Base-by-base conservation (phyloP, 2,888 invertebrate genomes). In the Galeruca laticollis region DNA sequence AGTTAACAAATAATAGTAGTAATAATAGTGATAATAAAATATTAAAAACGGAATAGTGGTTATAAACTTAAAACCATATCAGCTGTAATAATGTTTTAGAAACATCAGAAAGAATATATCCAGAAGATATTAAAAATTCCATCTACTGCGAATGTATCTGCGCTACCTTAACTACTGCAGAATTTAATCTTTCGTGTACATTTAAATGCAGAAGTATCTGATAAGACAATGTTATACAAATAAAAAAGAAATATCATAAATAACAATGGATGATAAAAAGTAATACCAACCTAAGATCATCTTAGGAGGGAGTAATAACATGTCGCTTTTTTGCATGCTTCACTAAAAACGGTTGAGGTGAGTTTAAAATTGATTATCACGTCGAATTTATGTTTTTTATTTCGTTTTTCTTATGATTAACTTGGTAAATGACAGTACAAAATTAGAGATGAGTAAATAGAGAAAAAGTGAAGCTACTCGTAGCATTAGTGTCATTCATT, bases 321-420 rank as follows among this genome's bases (percentile, higher is more conserved):
- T 70, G 68, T 71, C 73, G 66, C 74, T 67, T 76, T 77, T 74
- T 76, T 74, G 76, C 78, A 78, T 76, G 78, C 76, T 74, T 77
- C 77, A 75, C 74, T 74, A 15, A 70, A 72, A 71, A 68, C 69
- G 74, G 70, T 72, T 73, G 73, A 78, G 78, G 78, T 78, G 75
- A 74, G 75, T 76, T 60, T 49, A 26, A 56, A 35, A 57, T 40
- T 60, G n/a, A n/a, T 43, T 56, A 43, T 52, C 18, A 62, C 21
- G 13, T 13, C 18, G 47, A 15, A 35, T 31, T 51, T 51, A 8
- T 52, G 31, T 33, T 33, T 9, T 60, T 51, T 40, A 21, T 13
- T 26, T 18, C n/a, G 37, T 40, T 35, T 8, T 13, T 31, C 9
- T 21, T n/a, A 63, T 35, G 31, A 31, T 57, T 33, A 56, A 21